Evolutionary conservation across 35 echinoderm and acorn worm species (phyloP).

Genomic region (Stichopus chloronotus): DNA sequence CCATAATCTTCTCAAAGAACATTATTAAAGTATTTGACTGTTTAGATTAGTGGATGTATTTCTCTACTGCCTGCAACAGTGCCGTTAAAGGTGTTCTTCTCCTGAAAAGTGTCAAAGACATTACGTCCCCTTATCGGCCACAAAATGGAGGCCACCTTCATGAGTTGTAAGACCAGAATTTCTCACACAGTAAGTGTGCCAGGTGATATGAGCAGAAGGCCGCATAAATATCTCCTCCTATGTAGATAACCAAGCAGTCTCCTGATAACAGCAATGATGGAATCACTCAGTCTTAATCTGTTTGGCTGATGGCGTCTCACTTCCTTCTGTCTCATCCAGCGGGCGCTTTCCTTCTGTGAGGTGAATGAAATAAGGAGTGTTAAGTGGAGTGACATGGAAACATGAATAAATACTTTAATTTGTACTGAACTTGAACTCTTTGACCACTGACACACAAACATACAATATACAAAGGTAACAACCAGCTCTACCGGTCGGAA

Average conservation of each 20-base stretch:
- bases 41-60: too few relatives aligned
- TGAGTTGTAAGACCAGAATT: background rate
- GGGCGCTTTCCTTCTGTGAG: constrained; percentile 55
- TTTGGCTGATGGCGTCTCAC: constrained; percentile 29
- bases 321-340: background rate
- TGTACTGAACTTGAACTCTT: background rate
- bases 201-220: background rate
- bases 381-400: background rate
- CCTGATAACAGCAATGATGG: background rate
- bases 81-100: too few relatives aligned
- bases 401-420: background rate
- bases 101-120: too few relatives aligned
- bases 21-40: too few relatives aligned
- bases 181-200: background rate
- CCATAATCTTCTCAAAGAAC: too few relatives aligned
- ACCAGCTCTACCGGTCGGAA: too few relatives aligned
- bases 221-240: background rate
- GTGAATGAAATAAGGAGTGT: background rate
- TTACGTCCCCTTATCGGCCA: too few relatives aligned
- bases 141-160: background rate
- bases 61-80: too few relatives aligned
- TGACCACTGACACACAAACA: background rate
- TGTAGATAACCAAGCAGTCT: background rate
- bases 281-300: constrained; percentile 63
- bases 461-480: too few relatives aligned